A percentile compares a stretch with the other conserved stretches of the same genome.
Conservation (phyloP, 2,113 vertebrate species). For the Varanus komodoensis region DNA sequence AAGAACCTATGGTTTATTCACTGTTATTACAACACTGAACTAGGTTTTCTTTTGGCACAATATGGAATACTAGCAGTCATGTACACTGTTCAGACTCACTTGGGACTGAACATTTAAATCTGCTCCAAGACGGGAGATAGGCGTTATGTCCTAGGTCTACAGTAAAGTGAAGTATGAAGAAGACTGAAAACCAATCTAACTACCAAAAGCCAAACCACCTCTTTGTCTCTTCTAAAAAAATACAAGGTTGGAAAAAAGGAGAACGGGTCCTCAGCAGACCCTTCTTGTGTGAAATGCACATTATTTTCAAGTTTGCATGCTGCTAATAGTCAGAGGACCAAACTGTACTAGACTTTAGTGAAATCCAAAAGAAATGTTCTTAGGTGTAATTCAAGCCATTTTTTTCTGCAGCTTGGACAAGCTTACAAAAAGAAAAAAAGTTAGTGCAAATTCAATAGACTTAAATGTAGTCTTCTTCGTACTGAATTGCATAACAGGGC, state of each 20-base stretch:
- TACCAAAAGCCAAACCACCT: neutral
- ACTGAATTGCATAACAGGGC: neutral
- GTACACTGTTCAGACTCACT: neutral
- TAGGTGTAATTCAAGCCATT: neutral
- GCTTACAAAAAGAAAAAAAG: neutral
- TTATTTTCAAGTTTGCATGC: neutral
- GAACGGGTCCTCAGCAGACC: neutral
- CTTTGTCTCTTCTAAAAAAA: neutral
- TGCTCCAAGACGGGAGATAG: neutral
- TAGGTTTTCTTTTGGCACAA: neutral
- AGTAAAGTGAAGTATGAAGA: neutral
- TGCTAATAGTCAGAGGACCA: neutral
- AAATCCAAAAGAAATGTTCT: neutral
- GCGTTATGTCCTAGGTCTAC: neutral
- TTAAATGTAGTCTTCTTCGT: neutral
- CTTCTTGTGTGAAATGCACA: neutral
- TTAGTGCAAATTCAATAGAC: neutral
- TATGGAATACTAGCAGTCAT: neutral
- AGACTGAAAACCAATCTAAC: no score
- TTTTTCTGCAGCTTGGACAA: constrained; percentile 3
- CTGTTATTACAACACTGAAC: neutral
- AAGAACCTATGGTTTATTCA: constrained; percentile 43
- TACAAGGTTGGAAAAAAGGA: neutral
- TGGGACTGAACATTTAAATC: neutral
- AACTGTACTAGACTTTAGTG: neutral